A percentile compares a stretch with the other conserved stretches of the same genome.
phyloP scores from a whole-genome alignment of 1,140 invertebrate species.

The Drosophila watanabei region DNA sequence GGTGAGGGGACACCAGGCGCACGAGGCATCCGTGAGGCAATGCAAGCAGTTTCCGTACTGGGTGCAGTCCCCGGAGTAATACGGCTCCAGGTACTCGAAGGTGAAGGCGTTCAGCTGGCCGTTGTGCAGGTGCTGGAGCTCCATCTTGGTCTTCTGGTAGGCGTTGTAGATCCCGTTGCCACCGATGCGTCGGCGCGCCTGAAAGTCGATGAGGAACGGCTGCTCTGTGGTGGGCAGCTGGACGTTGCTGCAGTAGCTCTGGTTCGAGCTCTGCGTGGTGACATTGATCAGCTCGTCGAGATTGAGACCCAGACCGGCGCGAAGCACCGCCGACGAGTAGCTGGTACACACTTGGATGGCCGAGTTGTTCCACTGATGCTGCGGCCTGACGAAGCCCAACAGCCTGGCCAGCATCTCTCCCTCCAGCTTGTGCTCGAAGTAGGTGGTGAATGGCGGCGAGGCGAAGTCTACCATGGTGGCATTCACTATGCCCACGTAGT shows the following conservation, averaged over 20 bases:
- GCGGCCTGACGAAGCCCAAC: conserved; percentile 92
- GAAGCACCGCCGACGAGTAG: conserved; percentile 88
- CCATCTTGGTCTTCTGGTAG: conserved; percentile 92
- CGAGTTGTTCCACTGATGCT: conserved; percentile 88
- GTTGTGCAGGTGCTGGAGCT: conserved; percentile 90
- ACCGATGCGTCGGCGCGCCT: conserved; percentile 87
- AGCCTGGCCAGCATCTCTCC: conserved; percentile 92
- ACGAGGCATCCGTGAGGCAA: conserved; percentile 94
- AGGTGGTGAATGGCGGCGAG: conserved; percentile 88
- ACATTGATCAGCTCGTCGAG: conserved; percentile 86
- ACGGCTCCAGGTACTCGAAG: conserved; percentile 96
- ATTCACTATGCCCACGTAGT: conserved; percentile 93
- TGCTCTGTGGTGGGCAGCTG: conserved; percentile 87
- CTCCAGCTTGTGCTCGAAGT: conserved; percentile 89
- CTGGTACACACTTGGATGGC: conserved; percentile 92
- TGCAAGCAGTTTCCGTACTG: conserved; percentile 94
- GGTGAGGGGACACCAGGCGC: conserved; percentile 95
- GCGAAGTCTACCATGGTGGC: conserved; percentile 93
- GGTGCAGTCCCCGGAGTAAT: conserved; percentile 91
- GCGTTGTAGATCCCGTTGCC: conserved; percentile 71
- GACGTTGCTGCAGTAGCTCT: conserved; percentile 88
- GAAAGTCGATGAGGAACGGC: conserved; percentile 89
- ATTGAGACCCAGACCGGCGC: conserved; percentile 81
- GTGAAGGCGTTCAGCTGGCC: conserved; percentile 93
- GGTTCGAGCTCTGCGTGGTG: conserved; percentile 89